Conservation (phyloP, 2,113 vertebrate genomes). For the Melozone crissalis region DNA sequence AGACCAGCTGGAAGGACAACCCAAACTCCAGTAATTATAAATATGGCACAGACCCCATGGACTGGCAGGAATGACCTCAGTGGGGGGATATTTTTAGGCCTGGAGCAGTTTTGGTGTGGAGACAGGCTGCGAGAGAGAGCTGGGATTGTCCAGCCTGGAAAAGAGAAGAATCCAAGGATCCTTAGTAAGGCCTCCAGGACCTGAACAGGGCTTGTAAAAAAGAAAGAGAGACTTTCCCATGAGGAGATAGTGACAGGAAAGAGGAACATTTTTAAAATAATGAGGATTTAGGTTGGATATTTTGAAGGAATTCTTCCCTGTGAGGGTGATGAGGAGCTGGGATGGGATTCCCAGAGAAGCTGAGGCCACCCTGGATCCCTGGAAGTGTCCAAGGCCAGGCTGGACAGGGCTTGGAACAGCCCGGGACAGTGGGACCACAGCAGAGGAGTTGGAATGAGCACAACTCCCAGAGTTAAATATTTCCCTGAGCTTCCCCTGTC, state of each 20-base stretch:
- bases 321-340: not conserved
- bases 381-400: rapidly evolving
- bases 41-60: rapidly evolving
- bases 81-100: not conserved
- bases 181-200: rapidly evolving
- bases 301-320: not conserved
- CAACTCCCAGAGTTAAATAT: not conserved
- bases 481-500: not conserved
- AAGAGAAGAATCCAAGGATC: not conserved
- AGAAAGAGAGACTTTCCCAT: too few species aligned
- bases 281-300: not conserved
- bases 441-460: not conserved
- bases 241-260: not conserved
- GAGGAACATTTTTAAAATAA: not conserved
- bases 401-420: rapidly evolving
- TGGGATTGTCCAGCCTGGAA: not conserved
- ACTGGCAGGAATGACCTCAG: rapidly evolving
- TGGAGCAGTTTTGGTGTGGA: not conserved
- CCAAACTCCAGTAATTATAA: not conserved
- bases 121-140: not conserved
- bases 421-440: not conserved
- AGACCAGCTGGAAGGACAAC: not conserved
- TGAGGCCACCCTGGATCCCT: not conserved
- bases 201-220: rapidly evolving
- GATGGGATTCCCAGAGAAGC: not conserved